Conservation (phyloP, 2,888 invertebrate species). For the Mythimna pallens region DNA sequence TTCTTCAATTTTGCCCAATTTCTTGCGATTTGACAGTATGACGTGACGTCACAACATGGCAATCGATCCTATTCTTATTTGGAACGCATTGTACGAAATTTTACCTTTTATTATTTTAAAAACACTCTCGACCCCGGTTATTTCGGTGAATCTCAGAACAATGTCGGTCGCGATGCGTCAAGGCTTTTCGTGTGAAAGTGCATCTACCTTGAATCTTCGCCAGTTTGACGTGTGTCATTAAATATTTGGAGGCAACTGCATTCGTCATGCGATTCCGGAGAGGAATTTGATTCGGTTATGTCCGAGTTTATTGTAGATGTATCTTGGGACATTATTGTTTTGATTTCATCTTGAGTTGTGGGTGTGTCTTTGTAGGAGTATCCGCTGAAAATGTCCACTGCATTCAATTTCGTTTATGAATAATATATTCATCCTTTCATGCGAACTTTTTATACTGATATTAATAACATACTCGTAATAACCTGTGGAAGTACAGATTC, state of each 20-base stretch:
- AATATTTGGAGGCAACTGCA: conserved; percentile 31
- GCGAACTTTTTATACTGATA: background rate
- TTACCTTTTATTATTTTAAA: background rate
- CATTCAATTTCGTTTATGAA: background rate
- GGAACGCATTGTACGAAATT: too few species aligned
- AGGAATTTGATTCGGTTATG: conserved; percentile 23
- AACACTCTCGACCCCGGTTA: conserved; percentile 29
- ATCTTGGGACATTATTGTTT: background rate
- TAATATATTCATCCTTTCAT: background rate
- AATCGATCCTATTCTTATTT: too few species aligned
- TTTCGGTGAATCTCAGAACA: conserved; percentile 34
- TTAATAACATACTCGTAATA: too few species aligned
- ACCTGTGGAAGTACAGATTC: too few species aligned
- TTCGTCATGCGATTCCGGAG: conserved; percentile 12
- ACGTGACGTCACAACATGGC: too few species aligned
- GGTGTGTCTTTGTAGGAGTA: background rate
- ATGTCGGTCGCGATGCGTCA: conserved; percentile 44
- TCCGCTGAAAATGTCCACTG: background rate
- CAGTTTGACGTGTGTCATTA: conserved; percentile 57
- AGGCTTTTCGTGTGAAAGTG: conserved; percentile 61
- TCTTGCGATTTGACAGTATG: too few species aligned
- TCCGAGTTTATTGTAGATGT: conserved; percentile 3
- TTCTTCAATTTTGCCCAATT: too few species aligned
- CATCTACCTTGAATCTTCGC: conserved; percentile 57
- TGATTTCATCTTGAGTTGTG: conserved; percentile 7